Conservation (phyloP, 92 coral and sea anemone genomes). For the Scolanthus callimorphus region DNA sequence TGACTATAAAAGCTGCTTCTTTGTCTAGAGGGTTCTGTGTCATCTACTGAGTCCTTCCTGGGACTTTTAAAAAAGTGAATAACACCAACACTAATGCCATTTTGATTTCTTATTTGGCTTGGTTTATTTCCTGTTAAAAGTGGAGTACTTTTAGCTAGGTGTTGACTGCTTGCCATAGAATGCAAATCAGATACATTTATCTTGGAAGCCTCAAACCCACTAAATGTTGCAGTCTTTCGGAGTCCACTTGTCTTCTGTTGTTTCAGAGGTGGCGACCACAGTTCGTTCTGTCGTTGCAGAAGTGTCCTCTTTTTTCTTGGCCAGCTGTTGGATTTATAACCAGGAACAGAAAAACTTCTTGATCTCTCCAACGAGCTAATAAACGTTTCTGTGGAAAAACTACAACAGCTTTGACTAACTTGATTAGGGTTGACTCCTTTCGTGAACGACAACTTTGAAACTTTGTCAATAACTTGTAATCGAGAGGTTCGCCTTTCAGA, state of each 20-base stretch:
- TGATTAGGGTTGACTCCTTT: slow-evolving; percentile 39
- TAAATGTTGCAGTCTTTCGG: slow-evolving; percentile 76
- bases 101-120: slow-evolving; percentile 76
- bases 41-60: slow-evolving; percentile 6
- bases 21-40: too few relatives aligned
- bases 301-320: slow-evolving; percentile 59
- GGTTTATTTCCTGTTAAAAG: slow-evolving; percentile 22
- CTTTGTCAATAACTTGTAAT: not conserved
- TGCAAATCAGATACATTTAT: slow-evolving; percentile 13
- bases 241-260: slow-evolving; percentile 58
- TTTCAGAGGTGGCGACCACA: slow-evolving; percentile 71
- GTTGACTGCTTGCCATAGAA: not conserved
- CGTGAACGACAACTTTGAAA: slow-evolving; percentile 62
- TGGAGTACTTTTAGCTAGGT: slow-evolving; percentile 54
- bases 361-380: slow-evolving; percentile 1
- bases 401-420: slow-evolving; percentile 21
- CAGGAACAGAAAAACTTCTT: slow-evolving; percentile 47
- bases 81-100: slow-evolving; percentile 72
- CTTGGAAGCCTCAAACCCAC: slow-evolving; percentile 74
- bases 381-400: slow-evolving; percentile 32
- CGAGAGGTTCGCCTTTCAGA: slow-evolving; percentile 50
- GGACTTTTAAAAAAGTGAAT: slow-evolving; percentile 91
- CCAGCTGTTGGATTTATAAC: slow-evolving; percentile 66
- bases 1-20: not conserved
- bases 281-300: slow-evolving; percentile 16